Evolutionary conservation across 2,113 vertebrate species (phyloP), one percentile per base, ranked within the genome.

Genomic region (Phyllopteryx taeniolatus): DNA sequence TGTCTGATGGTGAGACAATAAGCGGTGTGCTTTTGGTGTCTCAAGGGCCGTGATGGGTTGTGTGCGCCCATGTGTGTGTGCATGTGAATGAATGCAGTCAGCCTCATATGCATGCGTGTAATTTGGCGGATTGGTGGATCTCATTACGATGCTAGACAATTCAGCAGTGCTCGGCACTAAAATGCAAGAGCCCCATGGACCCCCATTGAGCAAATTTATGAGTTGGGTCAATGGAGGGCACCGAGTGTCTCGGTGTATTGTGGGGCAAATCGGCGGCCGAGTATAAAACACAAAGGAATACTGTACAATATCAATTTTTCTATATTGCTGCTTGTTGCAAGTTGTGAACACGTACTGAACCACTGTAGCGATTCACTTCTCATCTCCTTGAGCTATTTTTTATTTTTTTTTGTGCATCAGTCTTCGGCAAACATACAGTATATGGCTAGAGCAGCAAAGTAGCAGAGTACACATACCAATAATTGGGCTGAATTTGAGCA

Each of bases 1-100:
- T 84, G 87, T 88, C 89, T 85, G 83, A 68, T 31, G 72, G 19
- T 5, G 57, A 69, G 51, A 89, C 87, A 90, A 90, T 81, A 44
- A 77, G 68, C 65, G 82, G 78, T 68, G 73, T n/a, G 83, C 72
- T 74, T 61, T 19, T 69, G 70, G 27, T 60, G 85, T 85, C 71
- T 83, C 73, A 60, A 68, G 70, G 35, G 54, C 57, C 22, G 53
- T n/a, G 63, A 47, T 68, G 39, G 27, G 27, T 27, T 27, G 27
- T 27, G 27, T 27, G 27, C 27, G 27, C 27, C 1, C 27, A 1
- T 27, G 69, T 49, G 2, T 54, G 59, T 61, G 59, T 68, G 57
- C 68, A 22, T 62, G 57, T 54, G 59, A n/a, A 54, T n/a, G 53
- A n/a, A 22, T 56, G 53, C 20, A 22, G 53, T n/a, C n/a, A 53